A percentile compares a stretch with the other conserved stretches of the same genome.
These are phyloP conservation scores for Gallinago paraguaiae DNA, from an alignment of 2,113 vertebrate species.

Conservation along the genomic window DNA sequence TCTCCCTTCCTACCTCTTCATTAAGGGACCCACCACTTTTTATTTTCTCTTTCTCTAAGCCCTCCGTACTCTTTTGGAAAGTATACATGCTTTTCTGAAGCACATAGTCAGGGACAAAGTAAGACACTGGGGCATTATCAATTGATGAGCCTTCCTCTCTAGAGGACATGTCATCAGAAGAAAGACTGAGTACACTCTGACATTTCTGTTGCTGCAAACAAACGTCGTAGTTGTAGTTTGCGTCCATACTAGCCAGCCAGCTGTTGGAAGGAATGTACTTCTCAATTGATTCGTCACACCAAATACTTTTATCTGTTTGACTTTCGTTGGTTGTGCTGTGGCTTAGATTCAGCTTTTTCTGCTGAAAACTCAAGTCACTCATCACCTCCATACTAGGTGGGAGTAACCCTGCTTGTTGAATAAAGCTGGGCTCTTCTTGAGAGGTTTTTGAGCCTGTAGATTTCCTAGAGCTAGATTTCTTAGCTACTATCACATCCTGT, in stretches of 20 bases:
- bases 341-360: conserved; percentile 48
- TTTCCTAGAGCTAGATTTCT: conserved; percentile 45
- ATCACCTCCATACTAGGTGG: conserved; percentile 39
- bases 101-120: conserved; percentile 67
- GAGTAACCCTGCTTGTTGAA: conserved; percentile 35
- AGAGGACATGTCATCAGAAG: conserved; percentile 64
- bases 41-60: conserved; percentile 31
- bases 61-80: conserved; percentile 42
- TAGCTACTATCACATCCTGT: conserved; percentile 18
- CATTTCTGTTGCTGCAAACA: conserved; percentile 31
- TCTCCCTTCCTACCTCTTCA: conserved; percentile 24
- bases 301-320: conserved; percentile 33
- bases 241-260: conserved; percentile 39
- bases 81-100: conserved; percentile 64
- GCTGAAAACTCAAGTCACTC: conserved; percentile 25
- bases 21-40: conserved; percentile 53
- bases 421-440: conserved; percentile 14
- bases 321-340: not conserved
- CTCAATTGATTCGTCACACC: conserved; percentile 50
- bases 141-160: conserved; percentile 56
- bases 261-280: conserved; percentile 28
- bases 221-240: not conserved
- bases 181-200: conserved; percentile 58
- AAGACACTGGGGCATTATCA: conserved; percentile 52
- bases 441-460: not conserved